phyloP scores from a whole-genome alignment of 53 echinoderm and acorn worm genomes.

The Crossaster papposus region DNA sequence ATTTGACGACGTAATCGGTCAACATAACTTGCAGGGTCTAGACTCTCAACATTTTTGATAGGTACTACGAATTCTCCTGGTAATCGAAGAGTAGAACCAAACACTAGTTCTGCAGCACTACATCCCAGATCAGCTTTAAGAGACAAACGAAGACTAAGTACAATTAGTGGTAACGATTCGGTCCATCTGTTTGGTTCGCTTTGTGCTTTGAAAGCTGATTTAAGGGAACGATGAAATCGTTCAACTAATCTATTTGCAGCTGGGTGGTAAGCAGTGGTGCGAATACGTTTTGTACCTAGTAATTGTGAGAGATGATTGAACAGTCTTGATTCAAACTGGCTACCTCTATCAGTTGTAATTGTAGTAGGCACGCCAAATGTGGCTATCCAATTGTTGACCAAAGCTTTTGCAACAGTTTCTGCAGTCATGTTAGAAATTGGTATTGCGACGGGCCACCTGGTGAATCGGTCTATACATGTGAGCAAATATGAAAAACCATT shows the following conservation, averaged over 20 bases:
- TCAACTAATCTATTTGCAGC: constrained; percentile 45
- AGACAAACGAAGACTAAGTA: not conserved
- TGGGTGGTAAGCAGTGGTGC: constrained; percentile 66
- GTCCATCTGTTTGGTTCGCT: not conserved
- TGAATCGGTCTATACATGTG: constrained; percentile 27
- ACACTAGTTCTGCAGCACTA: constrained; percentile 1
- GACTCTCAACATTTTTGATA: not conserved
- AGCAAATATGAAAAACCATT: constrained; percentile 20
- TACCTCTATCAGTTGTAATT: constrained; percentile 62
- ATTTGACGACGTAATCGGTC: not conserved
- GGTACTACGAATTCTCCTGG: not conserved
- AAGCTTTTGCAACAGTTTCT: constrained; percentile 53
- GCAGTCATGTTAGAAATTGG: constrained; percentile 47
- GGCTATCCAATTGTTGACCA: constrained; percentile 51
- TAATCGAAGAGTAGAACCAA: not conserved
- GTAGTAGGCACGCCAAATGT: constrained; percentile 47
- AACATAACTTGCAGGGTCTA: not conserved
- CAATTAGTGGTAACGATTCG: not conserved
- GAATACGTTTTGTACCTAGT: constrained; percentile 51
- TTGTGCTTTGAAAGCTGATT: not conserved
- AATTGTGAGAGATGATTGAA: constrained; percentile 38
- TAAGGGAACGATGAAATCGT: constrained; percentile 16
- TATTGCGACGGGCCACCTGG: constrained; percentile 59
- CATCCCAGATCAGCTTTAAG: not conserved
- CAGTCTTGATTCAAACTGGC: constrained; percentile 25